Base-by-base conservation (phyloP, 2,113 vertebrate genomes). In the Lates calcarifer region DNA sequence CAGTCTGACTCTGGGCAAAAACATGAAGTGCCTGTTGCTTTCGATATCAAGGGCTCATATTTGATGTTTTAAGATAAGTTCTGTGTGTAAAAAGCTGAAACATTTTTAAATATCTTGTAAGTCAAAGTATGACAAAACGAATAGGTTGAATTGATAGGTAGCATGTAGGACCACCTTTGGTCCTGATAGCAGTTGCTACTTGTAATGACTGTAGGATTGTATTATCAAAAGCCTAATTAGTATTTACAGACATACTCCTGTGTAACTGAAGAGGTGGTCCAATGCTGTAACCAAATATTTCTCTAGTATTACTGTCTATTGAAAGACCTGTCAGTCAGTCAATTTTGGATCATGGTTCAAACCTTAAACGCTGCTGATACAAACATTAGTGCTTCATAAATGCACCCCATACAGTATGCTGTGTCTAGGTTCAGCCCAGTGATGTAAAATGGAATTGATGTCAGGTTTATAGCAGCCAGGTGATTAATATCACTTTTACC, bases 391-490 rank as follows among this genome's bases (percentile, higher is more conserved):
- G 67, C n/a, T 43, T 31, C 20, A 45, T 13, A 14, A 26, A 43
- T 45, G 26, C 28, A n/a, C 7, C 0, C 45, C 12, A 39, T n/a
- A 13, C 29, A 57, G 20, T 20, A 74, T 39, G n/a, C 47, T 60
- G 26, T 47, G 17, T 47, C 18, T 47, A 8, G 22, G 47, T 22
- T 49, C 43, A 47, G 18, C 51, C 41, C n/a, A 22, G 14, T 71
- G 17, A 64, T 73, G 29, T 37, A 24, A 70, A n/a, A 58, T 20
- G 6, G 5, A 37, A 73, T 58, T 37, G 35, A 9, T 9, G 2
- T 41, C 14, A 41, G 35, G 12, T 57, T 81, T 67, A 39, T 9
- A 37, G 26, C 68, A 63, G 51, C 5, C 39, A 58, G 39, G 74
- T 33, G 41, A 77, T 35, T 14, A 20, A 9, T 49, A 22, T 51